Conservation (phyloP, 64 coral and sea anemone genomes). For the Stichodactyla helianthus region DNA sequence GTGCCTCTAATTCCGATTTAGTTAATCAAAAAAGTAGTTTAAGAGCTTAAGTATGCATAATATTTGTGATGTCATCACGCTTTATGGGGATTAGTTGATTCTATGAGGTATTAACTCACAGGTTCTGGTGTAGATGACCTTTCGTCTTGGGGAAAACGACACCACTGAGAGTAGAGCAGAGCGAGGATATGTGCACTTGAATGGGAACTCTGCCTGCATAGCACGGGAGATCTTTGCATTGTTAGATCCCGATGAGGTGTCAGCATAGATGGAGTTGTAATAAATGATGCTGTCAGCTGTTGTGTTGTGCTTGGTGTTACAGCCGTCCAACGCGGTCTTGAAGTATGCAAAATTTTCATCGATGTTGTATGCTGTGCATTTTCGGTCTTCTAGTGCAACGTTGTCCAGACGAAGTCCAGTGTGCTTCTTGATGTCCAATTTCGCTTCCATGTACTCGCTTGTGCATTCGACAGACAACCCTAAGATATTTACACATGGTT, state of each 20-base stretch:
- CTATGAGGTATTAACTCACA: slow-evolving; percentile 18
- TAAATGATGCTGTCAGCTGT: slow-evolving; percentile 39
- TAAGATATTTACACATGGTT: slow-evolving; percentile 4
- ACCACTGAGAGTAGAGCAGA: slow-evolving; percentile 63
- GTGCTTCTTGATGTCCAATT: slow-evolving; percentile 13
- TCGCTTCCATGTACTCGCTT: slow-evolving; percentile 32
- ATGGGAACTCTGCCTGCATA: slow-evolving; percentile 61
- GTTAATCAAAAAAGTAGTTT: neutral
- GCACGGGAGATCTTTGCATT: slow-evolving; percentile 46
- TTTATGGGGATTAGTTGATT: neutral
- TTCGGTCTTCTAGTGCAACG: slow-evolving; percentile 46
- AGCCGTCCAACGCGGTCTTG: slow-evolving; percentile 50
- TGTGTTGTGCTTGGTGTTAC: slow-evolving; percentile 48
- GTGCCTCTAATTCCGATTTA: too few species aligned
- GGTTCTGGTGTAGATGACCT: slow-evolving; percentile 54
- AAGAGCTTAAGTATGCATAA: neutral
- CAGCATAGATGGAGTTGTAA: slow-evolving; percentile 46
- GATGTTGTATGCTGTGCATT: slow-evolving; percentile 3
- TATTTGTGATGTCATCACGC: neutral
- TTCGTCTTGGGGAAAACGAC: slow-evolving; percentile 64
- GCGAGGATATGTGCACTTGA: slow-evolving; percentile 58
- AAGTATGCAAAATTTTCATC: slow-evolving; percentile 10
- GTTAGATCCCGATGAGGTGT: neutral
- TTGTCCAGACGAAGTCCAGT: slow-evolving; percentile 12
- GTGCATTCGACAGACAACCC: slow-evolving; percentile 49